Percentiles rank a stretch among this genome's conserved stretches.
phyloP scores from a whole-genome alignment of 2,888 invertebrate genomes.

The Drepana falcataria region DNA sequence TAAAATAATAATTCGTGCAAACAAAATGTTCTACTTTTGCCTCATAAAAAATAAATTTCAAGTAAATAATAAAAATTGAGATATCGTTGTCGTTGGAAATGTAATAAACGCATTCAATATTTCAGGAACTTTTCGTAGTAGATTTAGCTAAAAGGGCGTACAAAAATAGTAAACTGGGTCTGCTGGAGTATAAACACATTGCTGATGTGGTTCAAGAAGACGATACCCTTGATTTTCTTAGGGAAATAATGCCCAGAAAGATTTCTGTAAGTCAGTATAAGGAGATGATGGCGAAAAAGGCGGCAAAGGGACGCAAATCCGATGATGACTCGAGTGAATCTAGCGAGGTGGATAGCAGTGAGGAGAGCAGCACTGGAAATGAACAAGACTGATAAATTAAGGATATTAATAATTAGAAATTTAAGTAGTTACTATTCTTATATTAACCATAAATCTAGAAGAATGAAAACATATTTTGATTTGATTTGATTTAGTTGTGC shows the following conservation, averaged over 20 bases:
- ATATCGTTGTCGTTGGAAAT: neutral
- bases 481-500: too few species aligned
- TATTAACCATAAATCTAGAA: too few species aligned
- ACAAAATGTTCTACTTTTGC: neutral
- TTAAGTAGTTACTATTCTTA: too few species aligned
- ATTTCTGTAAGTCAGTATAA: slow-evolving; percentile 84
- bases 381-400: slow-evolving; percentile 39
- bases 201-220: slow-evolving; percentile 84
- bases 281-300: slow-evolving; percentile 81
- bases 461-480: too few species aligned
- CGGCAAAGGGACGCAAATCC: slow-evolving; percentile 40
- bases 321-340: slow-evolving; percentile 55
- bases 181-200: slow-evolving; percentile 83
- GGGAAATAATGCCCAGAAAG: slow-evolving; percentile 86
- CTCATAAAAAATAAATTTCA: too few species aligned
- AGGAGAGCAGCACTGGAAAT: slow-evolving; percentile 51
- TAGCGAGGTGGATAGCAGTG: slow-evolving; percentile 49
- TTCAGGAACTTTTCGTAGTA: slow-evolving; percentile 84
- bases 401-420: too few species aligned
- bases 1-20: neutral
- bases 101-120: slow-evolving; percentile 13
- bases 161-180: slow-evolving; percentile 68
- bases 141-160: slow-evolving; percentile 81
- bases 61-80: too few species aligned
- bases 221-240: slow-evolving; percentile 82